Base-by-base conservation (phyloP, 2,797 vertebrate species). In the Brachyalestes nurse region DNA sequence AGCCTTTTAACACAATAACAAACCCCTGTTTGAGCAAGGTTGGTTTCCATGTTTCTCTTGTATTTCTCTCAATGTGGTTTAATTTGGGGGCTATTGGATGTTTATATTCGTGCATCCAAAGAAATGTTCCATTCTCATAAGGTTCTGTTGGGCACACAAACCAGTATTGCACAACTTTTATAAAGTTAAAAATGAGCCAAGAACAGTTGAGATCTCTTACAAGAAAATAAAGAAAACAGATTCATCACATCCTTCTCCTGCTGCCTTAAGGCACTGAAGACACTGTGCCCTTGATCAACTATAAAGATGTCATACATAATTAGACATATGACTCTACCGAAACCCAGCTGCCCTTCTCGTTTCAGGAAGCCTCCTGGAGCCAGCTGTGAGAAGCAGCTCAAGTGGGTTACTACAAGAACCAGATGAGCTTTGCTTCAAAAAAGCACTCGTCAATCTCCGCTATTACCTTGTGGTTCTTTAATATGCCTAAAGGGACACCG, bases 291-390 rank as follows among this genome's bases (percentile, higher is more conserved):
- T 28, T 75, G 80, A 58, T 82, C 69, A 81, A 65, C 62, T 62
- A 71, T 70, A 83, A 80, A 77, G 79, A 84, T 77, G 78, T 79
- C 75, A 72, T 40, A 64, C 9, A 34, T 28, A 82, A 66, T 84
- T 23, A 75, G 38, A 62, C 38, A 2, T 62, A 66, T 4, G 51
- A 73, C 76, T 34, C 60, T 67, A 47, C 55, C 71, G 40, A 67
- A 80, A 65, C 58, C 34, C 75, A 53, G 64, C 28, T 79, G 58
- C 53, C 17, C 47, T 67, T 51, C 72, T 57, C n/a, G 8, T 57
- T 78, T 49, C 51, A 58, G 66, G 70, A 77, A 73, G 42, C 61
- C 17, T 69, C 21, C 45, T 61, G 51, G 65, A 77, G 70, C 62
- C 74, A 74, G 64, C 69, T 70, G 71, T 38, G 64, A 55, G 70